Conservation (phyloP, 2,888 invertebrate genomes). For the Nezara viridula region DNA sequence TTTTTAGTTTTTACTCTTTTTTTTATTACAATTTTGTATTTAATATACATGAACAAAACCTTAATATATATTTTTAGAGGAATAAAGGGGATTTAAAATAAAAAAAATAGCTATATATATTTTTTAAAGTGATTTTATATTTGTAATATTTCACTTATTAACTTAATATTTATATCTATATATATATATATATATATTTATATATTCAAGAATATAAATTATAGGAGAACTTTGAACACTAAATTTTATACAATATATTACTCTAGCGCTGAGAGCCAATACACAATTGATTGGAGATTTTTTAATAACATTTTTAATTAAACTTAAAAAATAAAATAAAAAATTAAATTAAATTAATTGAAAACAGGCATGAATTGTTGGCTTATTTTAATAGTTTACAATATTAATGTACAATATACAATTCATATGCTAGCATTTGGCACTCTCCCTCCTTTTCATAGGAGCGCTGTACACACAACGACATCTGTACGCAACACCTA, state of each 20-base stretch:
- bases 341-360: neutral
- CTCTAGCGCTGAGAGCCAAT: constrained; percentile 7
- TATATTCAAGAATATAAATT: constrained; percentile 46
- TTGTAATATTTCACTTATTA: constrained; percentile 47
- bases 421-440: constrained; percentile 52
- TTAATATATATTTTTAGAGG: neutral
- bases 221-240: constrained; percentile 48
- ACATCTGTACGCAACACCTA: neutral
- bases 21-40: no score
- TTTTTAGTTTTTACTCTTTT: no score
- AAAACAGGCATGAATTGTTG: constrained; percentile 21
- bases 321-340: neutral
- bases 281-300: neutral
- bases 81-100: neutral
- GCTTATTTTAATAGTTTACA: constrained; percentile 37
- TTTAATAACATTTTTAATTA: neutral
- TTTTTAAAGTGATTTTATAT: constrained; percentile 43
- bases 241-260: constrained; percentile 42
- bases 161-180: constrained; percentile 16
- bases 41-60: no score
- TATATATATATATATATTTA: constrained; percentile 12
- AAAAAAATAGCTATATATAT: neutral
- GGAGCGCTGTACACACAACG: constrained; percentile 41
- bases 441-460: constrained; percentile 5
- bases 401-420: constrained; percentile 44